A percentile compares a stretch with the other conserved stretches of the same genome.
phyloP scores from a whole-genome alignment of 2,888 invertebrate species.

The Meliscaeva auricollis region DNA sequence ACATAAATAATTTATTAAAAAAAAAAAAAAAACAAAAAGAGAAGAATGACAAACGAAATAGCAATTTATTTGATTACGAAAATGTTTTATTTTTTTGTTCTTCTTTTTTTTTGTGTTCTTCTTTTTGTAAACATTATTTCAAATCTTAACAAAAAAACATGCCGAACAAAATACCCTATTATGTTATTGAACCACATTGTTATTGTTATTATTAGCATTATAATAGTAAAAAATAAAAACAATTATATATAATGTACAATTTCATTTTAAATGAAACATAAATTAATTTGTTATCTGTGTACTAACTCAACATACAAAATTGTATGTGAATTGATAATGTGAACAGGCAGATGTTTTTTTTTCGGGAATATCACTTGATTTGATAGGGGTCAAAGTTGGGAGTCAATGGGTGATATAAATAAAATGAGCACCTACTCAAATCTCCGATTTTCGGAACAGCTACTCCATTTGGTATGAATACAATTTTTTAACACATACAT shows the following conservation, averaged over 20 bases:
- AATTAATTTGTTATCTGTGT: slow-evolving; percentile 30
- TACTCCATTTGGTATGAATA: too few relatives aligned
- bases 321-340: not conserved
- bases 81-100: slow-evolving; percentile 19
- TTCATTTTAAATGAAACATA: slow-evolving; percentile 51
- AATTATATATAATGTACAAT: slow-evolving; percentile 21
- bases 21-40: slow-evolving; percentile 18
- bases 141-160: slow-evolving; percentile 47
- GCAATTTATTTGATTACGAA: slow-evolving; percentile 60
- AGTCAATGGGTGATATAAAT: too few relatives aligned
- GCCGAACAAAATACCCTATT: slow-evolving; percentile 52
- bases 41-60: slow-evolving; percentile 39
- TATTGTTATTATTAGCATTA: slow-evolving; percentile 56
- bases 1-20: slow-evolving; percentile 8
- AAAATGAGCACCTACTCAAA: too few relatives aligned
- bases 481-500: too few relatives aligned
- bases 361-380: too few relatives aligned
- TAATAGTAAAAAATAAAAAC: slow-evolving; percentile 37
- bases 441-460: too few relatives aligned
- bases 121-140: slow-evolving; percentile 30
- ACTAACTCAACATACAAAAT: too few relatives aligned
- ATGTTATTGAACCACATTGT: slow-evolving; percentile 52
- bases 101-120: not conserved
- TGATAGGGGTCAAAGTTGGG: too few relatives aligned
- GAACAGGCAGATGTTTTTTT: too few relatives aligned